Conservation (phyloP, 1,140 invertebrate genomes). For the Drosophila orena region DNA sequence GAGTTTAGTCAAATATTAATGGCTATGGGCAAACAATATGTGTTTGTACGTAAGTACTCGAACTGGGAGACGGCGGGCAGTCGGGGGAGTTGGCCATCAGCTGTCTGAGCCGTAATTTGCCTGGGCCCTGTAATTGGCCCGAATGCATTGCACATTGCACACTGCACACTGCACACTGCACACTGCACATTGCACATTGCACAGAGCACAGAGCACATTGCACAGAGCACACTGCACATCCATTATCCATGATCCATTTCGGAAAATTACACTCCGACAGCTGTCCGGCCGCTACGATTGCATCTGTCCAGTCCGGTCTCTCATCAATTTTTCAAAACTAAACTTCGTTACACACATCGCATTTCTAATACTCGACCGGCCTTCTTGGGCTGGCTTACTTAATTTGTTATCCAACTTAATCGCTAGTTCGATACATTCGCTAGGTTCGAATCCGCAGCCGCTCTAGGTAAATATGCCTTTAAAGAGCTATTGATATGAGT, state of each 20-base stretch:
- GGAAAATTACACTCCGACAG: slow-evolving; percentile 65
- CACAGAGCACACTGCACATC: too few species aligned
- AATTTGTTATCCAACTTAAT: slow-evolving; percentile 50
- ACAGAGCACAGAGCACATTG: too few species aligned
- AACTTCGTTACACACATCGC: slow-evolving; percentile 26
- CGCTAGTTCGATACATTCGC: slow-evolving; percentile 64
- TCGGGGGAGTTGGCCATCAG: slow-evolving; percentile 45
- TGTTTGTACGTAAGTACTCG: slow-evolving; percentile 18
- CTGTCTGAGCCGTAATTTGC: slow-evolving; percentile 59
- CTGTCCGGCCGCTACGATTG: slow-evolving; percentile 38
- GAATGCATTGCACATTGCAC: slow-evolving; percentile 17
- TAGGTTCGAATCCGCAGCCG: slow-evolving; percentile 40
- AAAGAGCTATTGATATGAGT: slow-evolving; percentile 71
- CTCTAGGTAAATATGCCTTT: slow-evolving; percentile 52
- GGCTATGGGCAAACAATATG: slow-evolving; percentile 58
- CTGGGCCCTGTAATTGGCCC: slow-evolving; percentile 56
- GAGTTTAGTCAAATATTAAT: slow-evolving; percentile 76
- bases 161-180: slow-evolving; percentile 6
- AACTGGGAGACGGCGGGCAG: slow-evolving; percentile 17
- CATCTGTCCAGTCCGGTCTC: slow-evolving; percentile 22
- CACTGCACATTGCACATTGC: not conserved
- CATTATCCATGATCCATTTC: slow-evolving; percentile 73
- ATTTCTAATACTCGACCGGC: slow-evolving; percentile 33
- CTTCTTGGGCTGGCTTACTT: slow-evolving; percentile 16
- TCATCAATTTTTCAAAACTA: slow-evolving; percentile 37